Evolutionary conservation across 2,888 invertebrate genomes (phyloP).

Genomic region (Oscheius sp.): DNA sequence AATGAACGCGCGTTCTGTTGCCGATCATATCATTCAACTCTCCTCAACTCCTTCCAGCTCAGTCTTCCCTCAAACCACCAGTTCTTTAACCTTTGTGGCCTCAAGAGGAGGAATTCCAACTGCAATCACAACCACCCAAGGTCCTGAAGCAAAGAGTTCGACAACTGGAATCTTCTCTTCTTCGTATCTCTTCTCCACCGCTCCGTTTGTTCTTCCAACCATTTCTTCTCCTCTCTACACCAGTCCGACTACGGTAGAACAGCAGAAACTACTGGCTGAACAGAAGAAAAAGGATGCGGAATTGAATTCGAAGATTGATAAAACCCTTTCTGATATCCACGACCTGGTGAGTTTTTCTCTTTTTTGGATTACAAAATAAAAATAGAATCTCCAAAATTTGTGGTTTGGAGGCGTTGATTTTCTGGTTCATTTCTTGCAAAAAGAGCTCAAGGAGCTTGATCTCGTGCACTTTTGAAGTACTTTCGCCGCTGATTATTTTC

Average conservation of each 20-base stretch:
- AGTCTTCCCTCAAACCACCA: neutral
- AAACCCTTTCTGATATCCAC: conserved; percentile 51
- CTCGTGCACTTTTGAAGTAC: no score
- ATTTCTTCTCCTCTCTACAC: conserved; percentile 17
- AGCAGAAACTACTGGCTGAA: neutral
- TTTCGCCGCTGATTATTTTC: no score
- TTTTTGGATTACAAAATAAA: no score
- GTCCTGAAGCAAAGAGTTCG: neutral
- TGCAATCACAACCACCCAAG: neutral
- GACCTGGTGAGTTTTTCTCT: conserved; percentile 33
- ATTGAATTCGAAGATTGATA: conserved; percentile 39
- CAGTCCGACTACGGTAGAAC: neutral
- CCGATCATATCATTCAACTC: conserved; percentile 23
- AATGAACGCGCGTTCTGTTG: conserved; percentile 23
- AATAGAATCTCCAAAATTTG: no score
- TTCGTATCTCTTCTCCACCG: conserved; percentile 31
- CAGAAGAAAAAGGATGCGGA: conserved; percentile 11
- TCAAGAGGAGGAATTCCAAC: neutral
- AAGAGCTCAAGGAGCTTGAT: no score
- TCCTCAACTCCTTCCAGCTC: neutral
- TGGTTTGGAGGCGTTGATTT: no score
- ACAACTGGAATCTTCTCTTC: conserved; percentile 15
- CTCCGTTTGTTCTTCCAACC: conserved; percentile 28
- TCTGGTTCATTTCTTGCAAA: no score
- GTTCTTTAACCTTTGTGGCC: no score